Evolutionary conservation across 2,888 invertebrate species (phyloP).

Genomic region (Cephalotes varians): DNA sequence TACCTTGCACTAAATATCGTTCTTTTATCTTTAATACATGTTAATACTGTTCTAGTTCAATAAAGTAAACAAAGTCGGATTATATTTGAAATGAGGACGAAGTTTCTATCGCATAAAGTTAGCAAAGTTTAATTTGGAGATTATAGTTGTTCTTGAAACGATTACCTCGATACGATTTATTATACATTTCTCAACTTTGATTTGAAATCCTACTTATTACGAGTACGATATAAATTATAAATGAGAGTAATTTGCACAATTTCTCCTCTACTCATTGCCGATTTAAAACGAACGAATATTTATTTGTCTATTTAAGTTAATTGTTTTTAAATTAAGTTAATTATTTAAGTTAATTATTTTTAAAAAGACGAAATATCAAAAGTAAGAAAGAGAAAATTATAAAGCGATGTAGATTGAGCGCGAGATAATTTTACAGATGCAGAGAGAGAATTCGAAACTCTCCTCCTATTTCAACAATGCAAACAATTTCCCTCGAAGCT

Average conservation of each 20-base stretch:
- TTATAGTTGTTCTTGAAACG: background rate
- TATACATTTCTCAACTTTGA: background rate
- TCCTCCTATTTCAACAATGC: background rate
- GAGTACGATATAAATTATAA: background rate
- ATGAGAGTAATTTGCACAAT: background rate
- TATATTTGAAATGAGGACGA: background rate
- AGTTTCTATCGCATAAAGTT: constrained; percentile 18
- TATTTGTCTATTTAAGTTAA: background rate
- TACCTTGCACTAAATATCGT: background rate
- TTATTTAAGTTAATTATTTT: too few relatives aligned
- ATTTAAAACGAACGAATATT: background rate
- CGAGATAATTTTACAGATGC: background rate
- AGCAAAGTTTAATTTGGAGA: constrained; percentile 6
- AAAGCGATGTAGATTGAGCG: background rate
- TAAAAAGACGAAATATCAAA: background rate
- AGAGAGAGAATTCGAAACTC: background rate
- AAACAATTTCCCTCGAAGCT: background rate
- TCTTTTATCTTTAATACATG: constrained; percentile 9
- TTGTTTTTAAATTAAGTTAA: too few relatives aligned
- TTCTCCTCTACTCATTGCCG: background rate
- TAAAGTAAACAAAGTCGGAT: background rate
- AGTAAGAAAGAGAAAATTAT: background rate
- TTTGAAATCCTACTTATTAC: background rate
- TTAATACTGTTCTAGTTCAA: too few relatives aligned
- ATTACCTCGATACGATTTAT: background rate